A percentile compares a stretch with the other conserved stretches of the same genome.
These are phyloP conservation scores for Mareca penelope DNA, from an alignment of 2,797 vertebrate genomes.

Conservation along the genomic window DNA sequence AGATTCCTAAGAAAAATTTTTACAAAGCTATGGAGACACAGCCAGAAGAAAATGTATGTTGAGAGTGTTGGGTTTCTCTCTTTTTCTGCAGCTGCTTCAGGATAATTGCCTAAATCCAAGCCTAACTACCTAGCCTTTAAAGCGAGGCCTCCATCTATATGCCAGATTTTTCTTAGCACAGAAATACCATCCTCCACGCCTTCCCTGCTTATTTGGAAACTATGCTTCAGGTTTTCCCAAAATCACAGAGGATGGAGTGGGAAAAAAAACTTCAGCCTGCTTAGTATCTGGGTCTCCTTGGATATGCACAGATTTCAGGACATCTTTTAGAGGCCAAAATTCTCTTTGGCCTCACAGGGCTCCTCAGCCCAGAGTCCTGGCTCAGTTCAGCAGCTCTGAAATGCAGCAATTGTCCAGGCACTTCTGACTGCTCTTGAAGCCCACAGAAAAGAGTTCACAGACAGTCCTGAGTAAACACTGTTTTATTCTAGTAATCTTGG, in stretches of 20 bases:
- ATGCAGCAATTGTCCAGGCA: neutral
- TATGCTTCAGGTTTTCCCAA: neutral
- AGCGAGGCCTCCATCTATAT: neutral
- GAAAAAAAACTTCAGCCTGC: neutral
- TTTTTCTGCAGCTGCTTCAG: neutral
- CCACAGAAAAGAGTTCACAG: neutral
- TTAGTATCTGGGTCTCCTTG: neutral
- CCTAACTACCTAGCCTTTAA: neutral
- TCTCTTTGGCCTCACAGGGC: slow-evolving; percentile 14
- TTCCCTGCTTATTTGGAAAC: slow-evolving; percentile 27
- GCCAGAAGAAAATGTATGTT: neutral
- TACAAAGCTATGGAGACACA: neutral
- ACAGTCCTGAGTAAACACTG: neutral
- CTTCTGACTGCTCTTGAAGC: neutral
- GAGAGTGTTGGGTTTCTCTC: fast-evolving
- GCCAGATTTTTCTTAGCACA: neutral
- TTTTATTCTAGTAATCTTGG: neutral
- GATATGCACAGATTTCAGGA: neutral
- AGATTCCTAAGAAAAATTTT: neutral
- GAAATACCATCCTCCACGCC: neutral
- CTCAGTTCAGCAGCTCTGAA: neutral
- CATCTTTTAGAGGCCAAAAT: neutral
- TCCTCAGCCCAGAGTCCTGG: neutral
- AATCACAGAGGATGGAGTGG: neutral
- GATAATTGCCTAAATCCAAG: neutral